phyloP scores from a whole-genome alignment of 2,888 invertebrate species.

The Busseola fusca region DNA sequence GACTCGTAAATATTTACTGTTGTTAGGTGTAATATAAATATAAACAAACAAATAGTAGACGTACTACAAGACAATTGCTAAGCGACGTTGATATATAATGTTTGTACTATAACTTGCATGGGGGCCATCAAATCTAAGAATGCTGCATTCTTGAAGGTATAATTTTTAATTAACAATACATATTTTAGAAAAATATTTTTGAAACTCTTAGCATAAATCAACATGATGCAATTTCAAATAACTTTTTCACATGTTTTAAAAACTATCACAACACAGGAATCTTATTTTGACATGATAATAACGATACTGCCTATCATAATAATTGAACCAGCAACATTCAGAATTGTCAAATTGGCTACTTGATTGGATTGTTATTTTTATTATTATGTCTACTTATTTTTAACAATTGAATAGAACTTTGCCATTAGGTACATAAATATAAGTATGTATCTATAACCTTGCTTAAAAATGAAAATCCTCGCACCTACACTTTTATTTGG shows the following conservation, averaged over 20 bases:
- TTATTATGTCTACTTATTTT: neutral
- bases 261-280: neutral
- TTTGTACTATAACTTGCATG: slow-evolving; percentile 79
- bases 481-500: slow-evolving; percentile 9
- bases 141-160: slow-evolving; percentile 81
- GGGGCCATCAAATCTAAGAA: slow-evolving; percentile 86
- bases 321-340: neutral
- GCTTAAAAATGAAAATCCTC: slow-evolving; percentile 15
- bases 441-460: neutral
- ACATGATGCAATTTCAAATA: neutral
- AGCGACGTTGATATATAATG: slow-evolving; percentile 56
- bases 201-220: neutral
- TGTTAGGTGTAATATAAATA: slow-evolving; percentile 51
- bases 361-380: neutral
- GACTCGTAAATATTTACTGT: slow-evolving; percentile 64
- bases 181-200: neutral
- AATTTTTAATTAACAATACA: slow-evolving; percentile 35
- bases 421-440: neutral
- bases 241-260: neutral
- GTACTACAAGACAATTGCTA: slow-evolving; percentile 30
- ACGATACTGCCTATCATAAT: neutral
- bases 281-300: neutral
- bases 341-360: neutral
- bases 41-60: slow-evolving; percentile 50
- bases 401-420: neutral